Evolutionary conservation across 2,797 vertebrate species (phyloP).

Genomic region (Spheniscus humboldti): DNA sequence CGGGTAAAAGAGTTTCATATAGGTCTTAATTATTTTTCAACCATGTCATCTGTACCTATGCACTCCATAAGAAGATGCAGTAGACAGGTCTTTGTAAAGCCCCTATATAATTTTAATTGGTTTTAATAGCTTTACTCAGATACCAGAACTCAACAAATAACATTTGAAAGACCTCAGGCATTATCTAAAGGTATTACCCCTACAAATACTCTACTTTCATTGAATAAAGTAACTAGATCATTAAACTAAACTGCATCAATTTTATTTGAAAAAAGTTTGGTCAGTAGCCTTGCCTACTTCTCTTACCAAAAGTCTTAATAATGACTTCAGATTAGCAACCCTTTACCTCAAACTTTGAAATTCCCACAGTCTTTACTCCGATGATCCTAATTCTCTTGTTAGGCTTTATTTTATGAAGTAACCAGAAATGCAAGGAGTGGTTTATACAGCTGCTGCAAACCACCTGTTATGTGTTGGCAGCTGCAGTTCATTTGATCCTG

Average conservation of each 20-base stretch:
- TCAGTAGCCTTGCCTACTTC: neutral
- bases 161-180: accelerated
- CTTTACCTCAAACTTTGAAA: neutral
- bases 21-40: neutral
- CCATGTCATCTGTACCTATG: neutral
- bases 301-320: neutral
- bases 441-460: neutral
- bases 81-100: neutral
- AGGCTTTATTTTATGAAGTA: neutral
- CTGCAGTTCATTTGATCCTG: neutral
- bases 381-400: neutral
- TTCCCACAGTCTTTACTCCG: neutral
- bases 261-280: neutral
- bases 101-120: accelerated
- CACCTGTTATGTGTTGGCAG: neutral
- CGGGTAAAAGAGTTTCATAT: neutral
- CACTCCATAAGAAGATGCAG: neutral
- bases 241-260: neutral
- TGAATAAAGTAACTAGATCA: neutral
- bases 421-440: neutral
- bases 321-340: accelerated
- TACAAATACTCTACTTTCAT: neutral
- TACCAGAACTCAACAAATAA: neutral
- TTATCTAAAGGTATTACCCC: accelerated
- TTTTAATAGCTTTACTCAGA: neutral